phyloP scores from a whole-genome alignment of 2,113 vertebrate species.

The Pipa parva region DNA sequence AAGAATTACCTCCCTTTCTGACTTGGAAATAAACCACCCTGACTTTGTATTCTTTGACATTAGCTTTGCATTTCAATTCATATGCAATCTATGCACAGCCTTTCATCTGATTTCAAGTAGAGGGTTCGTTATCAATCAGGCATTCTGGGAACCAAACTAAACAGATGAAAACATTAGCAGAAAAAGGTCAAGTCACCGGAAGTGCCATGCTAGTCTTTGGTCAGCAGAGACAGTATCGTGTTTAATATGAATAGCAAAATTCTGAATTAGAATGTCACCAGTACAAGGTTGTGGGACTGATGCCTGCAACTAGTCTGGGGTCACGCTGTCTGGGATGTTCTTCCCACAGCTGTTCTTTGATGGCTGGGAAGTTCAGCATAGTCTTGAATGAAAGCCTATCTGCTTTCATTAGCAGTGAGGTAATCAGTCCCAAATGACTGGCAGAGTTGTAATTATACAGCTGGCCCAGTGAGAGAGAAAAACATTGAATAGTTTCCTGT shows the following conservation, averaged over 20 bases:
- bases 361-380: neutral
- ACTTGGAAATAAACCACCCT: neutral
- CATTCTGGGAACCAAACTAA: neutral
- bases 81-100: neutral
- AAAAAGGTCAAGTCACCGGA: neutral
- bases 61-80: neutral
- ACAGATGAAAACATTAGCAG: neutral
- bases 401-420: too few species aligned
- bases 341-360: neutral
- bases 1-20: neutral
- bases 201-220: neutral
- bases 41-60: neutral
- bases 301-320: neutral
- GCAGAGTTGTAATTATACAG: too few species aligned
- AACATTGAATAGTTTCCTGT: too few species aligned
- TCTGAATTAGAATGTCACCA: neutral
- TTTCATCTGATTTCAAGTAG: neutral
- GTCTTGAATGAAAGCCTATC: too few species aligned
- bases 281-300: neutral
- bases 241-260: neutral
- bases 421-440: too few species aligned
- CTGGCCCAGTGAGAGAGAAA: too few species aligned
- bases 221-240: neutral
- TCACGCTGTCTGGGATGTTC: neutral
- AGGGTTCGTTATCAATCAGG: neutral